Evolutionary conservation across 2,113 vertebrate genomes (phyloP).

Genomic region (Bostrychus sinensis): DNA sequence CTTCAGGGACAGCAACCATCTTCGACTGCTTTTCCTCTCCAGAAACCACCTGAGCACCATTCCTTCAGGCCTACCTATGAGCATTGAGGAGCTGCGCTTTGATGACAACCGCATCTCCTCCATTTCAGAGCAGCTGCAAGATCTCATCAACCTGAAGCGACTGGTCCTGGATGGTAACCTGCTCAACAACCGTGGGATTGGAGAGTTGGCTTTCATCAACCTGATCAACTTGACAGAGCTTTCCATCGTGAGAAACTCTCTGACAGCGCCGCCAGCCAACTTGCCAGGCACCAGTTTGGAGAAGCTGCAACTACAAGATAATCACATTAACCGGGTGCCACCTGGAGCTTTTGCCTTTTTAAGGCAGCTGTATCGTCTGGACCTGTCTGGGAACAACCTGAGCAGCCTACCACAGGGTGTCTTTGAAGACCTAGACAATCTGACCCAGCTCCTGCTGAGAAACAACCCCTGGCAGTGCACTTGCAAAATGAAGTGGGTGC

Average conservation of each 20-base stretch:
- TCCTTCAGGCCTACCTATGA: constrained; percentile 92
- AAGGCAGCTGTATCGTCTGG: constrained; percentile 93
- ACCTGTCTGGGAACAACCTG: constrained; percentile 97
- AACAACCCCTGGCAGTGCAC: constrained; percentile 99
- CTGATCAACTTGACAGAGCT: constrained; percentile 95
- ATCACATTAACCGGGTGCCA: constrained; percentile 95
- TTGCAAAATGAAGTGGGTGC: constrained; percentile 98
- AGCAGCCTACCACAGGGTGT: constrained; percentile 95
- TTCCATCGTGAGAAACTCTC: constrained; percentile 93
- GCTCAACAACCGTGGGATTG: constrained; percentile 93
- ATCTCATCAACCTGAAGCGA: constrained; percentile 96
- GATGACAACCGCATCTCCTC: constrained; percentile 99
- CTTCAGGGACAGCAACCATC: constrained; percentile 94
- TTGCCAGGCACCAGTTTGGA: constrained; percentile 91
- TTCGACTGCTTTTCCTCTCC: constrained; percentile 95
- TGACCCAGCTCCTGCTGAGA: constrained; percentile 95
- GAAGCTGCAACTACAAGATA: constrained; percentile 97
- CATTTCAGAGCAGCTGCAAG: constrained; percentile 94
- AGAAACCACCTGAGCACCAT: constrained; percentile 98
- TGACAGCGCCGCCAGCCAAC: constrained; percentile 92
- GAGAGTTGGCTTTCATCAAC: constrained; percentile 94
- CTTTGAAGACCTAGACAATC: constrained; percentile 97
- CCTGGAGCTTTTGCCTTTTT: constrained; percentile 93
- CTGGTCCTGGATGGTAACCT: constrained; percentile 97
- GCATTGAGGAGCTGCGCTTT: constrained; percentile 96